A percentile compares a stretch with the other conserved stretches of the same genome.
Conservation (phyloP, 1,140 invertebrate species). For the Megalopta genalis region DNA sequence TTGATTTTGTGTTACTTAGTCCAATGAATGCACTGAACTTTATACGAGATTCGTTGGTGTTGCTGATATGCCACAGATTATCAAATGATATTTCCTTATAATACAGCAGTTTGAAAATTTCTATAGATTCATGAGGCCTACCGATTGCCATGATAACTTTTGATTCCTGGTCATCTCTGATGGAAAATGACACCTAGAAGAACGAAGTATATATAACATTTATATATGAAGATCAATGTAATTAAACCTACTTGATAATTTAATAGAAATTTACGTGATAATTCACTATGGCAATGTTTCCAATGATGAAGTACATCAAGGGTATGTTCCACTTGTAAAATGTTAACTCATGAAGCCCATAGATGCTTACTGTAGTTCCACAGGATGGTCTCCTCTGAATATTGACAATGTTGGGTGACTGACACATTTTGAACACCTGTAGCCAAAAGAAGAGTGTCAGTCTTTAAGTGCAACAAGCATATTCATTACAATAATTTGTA, state of each 20-base stretch:
- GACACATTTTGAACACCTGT: slow-evolving; percentile 47
- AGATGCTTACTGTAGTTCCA: slow-evolving; percentile 69
- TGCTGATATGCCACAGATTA: slow-evolving; percentile 53
- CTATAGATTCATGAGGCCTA: slow-evolving; percentile 57
- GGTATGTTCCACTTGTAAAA: slow-evolving; percentile 40
- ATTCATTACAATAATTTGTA: neutral
- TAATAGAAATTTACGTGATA: slow-evolving; percentile 52
- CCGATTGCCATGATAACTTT: slow-evolving; percentile 61
- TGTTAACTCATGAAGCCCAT: slow-evolving; percentile 49
- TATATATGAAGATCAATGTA: slow-evolving; percentile 6
- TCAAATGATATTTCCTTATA: slow-evolving; percentile 22
- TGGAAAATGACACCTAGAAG: slow-evolving; percentile 70
- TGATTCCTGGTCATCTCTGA: slow-evolving; percentile 64
- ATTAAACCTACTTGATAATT: neutral
- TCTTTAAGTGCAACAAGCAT: neutral
- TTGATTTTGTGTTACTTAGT: slow-evolving; percentile 35
- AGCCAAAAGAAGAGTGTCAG: neutral
- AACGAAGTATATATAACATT: slow-evolving; percentile 18
- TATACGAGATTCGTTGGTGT: neutral
- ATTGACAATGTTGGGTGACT: slow-evolving; percentile 35
- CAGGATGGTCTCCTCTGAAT: slow-evolving; percentile 57
- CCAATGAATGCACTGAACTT: slow-evolving; percentile 61
- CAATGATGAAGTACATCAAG: slow-evolving; percentile 55
- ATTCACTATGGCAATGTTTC: slow-evolving; percentile 61
- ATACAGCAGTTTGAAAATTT: slow-evolving; percentile 63